Percentiles rank a stretch among this genome's conserved stretches.
These are phyloP conservation scores for Leptinotarsa rubiginosa DNA, from an alignment of 2,888 invertebrate genomes.

Conservation along the genomic window DNA sequence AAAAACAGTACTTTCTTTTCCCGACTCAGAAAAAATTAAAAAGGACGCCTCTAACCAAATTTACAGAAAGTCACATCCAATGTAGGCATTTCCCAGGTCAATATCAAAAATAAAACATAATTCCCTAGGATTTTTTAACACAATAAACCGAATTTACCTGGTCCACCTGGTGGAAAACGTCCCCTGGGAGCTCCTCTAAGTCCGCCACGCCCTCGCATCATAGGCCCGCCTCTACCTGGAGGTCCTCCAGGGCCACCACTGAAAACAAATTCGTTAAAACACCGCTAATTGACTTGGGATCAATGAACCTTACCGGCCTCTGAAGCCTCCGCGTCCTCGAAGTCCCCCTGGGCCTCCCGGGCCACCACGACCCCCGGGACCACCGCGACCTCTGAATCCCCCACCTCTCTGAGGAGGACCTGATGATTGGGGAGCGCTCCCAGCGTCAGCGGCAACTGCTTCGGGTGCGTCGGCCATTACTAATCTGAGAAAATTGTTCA, in stretches of 20 bases:
- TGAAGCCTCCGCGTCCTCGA: constrained; percentile 44
- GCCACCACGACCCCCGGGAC: constrained; percentile 40
- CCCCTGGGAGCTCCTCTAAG: constrained; percentile 52
- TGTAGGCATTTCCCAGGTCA: too few species aligned
- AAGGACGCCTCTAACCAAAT: too few species aligned
- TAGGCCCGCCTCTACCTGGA: constrained; percentile 53
- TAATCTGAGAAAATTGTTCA: neutral
- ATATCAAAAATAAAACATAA: too few species aligned
- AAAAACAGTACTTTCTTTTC: too few species aligned
- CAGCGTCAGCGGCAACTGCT: constrained; percentile 7
- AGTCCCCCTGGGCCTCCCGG: constrained; percentile 42
- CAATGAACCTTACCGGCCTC: constrained; percentile 47
- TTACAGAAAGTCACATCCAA: too few species aligned
- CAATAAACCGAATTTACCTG: constrained; percentile 35
- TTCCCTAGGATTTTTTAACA: neutral
- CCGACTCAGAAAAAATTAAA: too few species aligned
- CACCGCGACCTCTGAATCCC: constrained; percentile 38
- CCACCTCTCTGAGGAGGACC: constrained; percentile 21
- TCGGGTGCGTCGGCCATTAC: constrained; percentile 25
- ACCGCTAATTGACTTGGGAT: neutral
- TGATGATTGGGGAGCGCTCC: constrained; percentile 11
- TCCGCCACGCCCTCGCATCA: constrained; percentile 55
- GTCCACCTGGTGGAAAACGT: constrained; percentile 49
- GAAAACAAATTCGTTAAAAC: constrained; percentile 28
- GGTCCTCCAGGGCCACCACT: constrained; percentile 56